phyloP scores from a whole-genome alignment of 1,140 invertebrate species.

The Chironomus tepperi region DNA sequence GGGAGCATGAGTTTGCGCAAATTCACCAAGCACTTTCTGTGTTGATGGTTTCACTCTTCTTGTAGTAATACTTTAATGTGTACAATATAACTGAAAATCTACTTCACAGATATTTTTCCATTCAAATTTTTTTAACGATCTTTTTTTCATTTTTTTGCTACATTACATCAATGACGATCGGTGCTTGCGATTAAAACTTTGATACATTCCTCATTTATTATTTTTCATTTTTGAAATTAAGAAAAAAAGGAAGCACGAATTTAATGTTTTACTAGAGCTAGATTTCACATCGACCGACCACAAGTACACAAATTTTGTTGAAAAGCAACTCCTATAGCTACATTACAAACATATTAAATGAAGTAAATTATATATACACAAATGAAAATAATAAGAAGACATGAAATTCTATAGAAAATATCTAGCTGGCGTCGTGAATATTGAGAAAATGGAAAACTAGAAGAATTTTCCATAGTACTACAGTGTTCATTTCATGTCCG shows the following conservation, averaged over 20 bases:
- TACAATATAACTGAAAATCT: slow-evolving; percentile 3
- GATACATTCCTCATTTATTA: too few relatives aligned
- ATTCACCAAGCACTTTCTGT: not conserved
- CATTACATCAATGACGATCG: too few relatives aligned
- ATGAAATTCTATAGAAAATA: not conserved
- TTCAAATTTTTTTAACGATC: not conserved
- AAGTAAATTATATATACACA: not conserved
- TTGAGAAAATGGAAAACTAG: not conserved
- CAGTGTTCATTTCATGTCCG: not conserved
- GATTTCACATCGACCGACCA: too few relatives aligned
- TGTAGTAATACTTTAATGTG: not conserved
- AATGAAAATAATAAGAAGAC: not conserved
- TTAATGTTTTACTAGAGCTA: too few relatives aligned
- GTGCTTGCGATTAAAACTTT: too few relatives aligned
- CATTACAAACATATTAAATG: too few relatives aligned
- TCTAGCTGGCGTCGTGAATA: slow-evolving; percentile 5
- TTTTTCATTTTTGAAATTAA: too few relatives aligned
- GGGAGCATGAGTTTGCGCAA: slow-evolving; percentile 22
- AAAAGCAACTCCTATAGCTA: too few relatives aligned
- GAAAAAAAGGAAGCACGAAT: too few relatives aligned
- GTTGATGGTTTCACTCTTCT: slow-evolving; percentile 9
- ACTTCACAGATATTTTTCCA: not conserved
- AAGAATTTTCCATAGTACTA: not conserved
- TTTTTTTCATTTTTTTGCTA: not conserved
- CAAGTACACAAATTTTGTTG: too few relatives aligned